Conservation (phyloP, 2,888 invertebrate genomes). For the Octodonta nipae region DNA sequence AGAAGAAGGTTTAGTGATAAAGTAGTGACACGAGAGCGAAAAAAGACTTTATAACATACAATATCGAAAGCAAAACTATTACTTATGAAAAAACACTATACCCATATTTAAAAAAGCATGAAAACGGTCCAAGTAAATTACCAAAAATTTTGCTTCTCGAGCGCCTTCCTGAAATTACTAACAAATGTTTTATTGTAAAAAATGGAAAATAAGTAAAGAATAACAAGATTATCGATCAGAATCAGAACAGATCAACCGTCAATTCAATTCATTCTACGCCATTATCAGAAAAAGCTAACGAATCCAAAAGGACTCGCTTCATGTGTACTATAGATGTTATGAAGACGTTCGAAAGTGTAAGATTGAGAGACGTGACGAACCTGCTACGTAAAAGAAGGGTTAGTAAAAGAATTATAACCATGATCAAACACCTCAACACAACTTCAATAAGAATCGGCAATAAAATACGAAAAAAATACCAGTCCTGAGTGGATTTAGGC, state of each 20-base stretch:
- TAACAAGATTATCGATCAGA: conserved; percentile 1
- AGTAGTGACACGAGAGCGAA: no score
- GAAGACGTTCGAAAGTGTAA: neutral
- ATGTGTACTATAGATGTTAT: neutral
- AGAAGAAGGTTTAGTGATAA: no score
- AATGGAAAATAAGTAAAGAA: conserved; percentile 1
- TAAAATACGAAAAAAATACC: neutral
- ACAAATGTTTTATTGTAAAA: neutral
- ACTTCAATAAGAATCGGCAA: neutral
- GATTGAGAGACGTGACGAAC: no score
- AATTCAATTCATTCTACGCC: neutral
- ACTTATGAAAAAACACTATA: neutral
- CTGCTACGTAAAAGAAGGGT: no score
- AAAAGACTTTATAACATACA: no score
- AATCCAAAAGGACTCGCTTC: no score
- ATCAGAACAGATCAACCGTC: neutral
- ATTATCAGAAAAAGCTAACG: neutral
- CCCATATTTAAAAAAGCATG: conserved; percentile 1
- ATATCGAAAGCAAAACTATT: no score
- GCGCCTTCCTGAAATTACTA: neutral
- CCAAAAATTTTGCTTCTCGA: neutral
- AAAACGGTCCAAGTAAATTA: neutral
- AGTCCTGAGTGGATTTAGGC: neutral
- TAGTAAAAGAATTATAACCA: neutral
- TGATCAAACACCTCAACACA: neutral